phyloP scores from a whole-genome alignment of 2,888 invertebrate genomes.

The Azorinus chamasolen region DNA sequence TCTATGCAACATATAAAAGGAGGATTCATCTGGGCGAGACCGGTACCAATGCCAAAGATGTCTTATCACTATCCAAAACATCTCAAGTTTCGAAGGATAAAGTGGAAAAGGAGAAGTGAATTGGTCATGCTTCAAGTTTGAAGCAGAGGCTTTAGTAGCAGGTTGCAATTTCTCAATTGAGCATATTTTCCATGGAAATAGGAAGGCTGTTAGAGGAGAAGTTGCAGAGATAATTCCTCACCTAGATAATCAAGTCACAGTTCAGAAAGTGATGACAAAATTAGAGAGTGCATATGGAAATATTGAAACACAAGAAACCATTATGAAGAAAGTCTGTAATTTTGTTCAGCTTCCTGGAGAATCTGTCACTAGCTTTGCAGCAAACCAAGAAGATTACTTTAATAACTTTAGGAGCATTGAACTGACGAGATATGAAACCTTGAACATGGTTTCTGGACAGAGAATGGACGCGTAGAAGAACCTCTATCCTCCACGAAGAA shows the following conservation, averaged over 20 bases:
- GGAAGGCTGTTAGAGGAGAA: conserved; percentile 9
- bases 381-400: conserved; percentile 9
- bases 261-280: conserved; percentile 4
- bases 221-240: conserved; percentile 11
- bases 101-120: conserved; percentile 2
- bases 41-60: not conserved
- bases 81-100: conserved; percentile 11
- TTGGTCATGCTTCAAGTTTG: conserved; percentile 23
- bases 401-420: conserved; percentile 8
- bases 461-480: no score
- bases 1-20: no score
- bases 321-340: conserved; percentile 7
- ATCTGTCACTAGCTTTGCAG: conserved; percentile 1
- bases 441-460: no score
- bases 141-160: conserved; percentile 5
- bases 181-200: conserved; percentile 16
- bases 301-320: conserved; percentile 12
- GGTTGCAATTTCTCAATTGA: not conserved
- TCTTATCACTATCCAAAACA: conserved; percentile 11
- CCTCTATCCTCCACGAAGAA: no score
- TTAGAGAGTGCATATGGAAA: conserved; percentile 14
- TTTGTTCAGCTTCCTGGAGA: conserved; percentile 5
- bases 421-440: not conserved
- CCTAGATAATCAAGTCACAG: conserved; percentile 8
- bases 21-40: no score